Percentiles rank a stretch among this genome's conserved stretches.
phyloP scores from a whole-genome alignment of 2,113 vertebrate species.

The Scophthalmus maximus region DNA sequence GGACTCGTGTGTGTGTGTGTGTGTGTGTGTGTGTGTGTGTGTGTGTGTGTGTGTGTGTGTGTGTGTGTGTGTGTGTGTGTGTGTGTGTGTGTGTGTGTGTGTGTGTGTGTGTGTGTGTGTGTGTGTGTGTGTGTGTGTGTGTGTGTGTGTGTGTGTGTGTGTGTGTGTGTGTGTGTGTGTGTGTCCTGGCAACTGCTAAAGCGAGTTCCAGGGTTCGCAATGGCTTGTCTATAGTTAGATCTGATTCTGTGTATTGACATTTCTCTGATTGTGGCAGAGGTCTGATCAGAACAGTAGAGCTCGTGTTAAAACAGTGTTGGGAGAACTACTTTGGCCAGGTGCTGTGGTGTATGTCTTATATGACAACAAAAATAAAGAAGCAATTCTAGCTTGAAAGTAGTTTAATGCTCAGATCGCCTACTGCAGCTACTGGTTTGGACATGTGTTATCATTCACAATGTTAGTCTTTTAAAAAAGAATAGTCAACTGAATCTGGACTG shows the following conservation, averaged over 20 bases:
- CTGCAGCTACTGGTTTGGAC: no score
- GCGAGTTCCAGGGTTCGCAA: slow-evolving; percentile 9
- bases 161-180: neutral
- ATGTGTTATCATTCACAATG: no score
- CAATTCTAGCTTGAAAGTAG: no score
- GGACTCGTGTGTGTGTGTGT: neutral
- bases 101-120: neutral
- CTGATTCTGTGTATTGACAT: slow-evolving; percentile 36
- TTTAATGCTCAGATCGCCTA: no score
- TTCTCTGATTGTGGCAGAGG: slow-evolving; percentile 16
- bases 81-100: neutral
- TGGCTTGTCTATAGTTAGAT: slow-evolving; percentile 46
- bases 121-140: neutral
- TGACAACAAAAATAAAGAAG: no score
- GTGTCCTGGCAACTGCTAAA: neutral
- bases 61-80: neutral
- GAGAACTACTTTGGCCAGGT: no score
- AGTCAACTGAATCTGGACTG: neutral
- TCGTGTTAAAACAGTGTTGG: neutral
- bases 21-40: neutral
- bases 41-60: neutral
- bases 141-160: neutral
- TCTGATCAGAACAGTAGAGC: slow-evolving; percentile 11
- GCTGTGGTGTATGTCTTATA: neutral
- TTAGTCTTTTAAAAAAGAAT: no score